Evolutionary conservation across 1,140 invertebrate genomes (phyloP).

Genomic region (Pteromalus puparum): DNA sequence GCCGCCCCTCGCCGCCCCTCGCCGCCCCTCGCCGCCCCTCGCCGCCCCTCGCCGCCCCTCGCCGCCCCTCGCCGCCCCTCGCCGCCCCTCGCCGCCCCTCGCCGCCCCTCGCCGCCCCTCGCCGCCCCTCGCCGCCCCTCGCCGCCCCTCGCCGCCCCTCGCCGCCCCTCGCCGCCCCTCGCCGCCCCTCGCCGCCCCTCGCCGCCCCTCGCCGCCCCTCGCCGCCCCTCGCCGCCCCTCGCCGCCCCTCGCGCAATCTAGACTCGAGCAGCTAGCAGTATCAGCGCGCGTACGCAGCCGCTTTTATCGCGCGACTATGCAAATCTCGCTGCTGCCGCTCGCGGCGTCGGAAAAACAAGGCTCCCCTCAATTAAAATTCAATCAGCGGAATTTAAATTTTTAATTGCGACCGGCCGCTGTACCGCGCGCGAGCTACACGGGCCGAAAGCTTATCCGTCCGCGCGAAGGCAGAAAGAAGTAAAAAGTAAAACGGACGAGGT

Average conservation of each 20-base stretch:
- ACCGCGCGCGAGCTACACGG: neutral
- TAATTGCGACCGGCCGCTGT: neutral
- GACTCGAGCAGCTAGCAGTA: neutral
- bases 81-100: neutral
- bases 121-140: neutral
- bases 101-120: neutral
- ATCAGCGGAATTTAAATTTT: slow-evolving; percentile 7
- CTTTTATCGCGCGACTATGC: slow-evolving; percentile 12
- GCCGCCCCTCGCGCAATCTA: neutral
- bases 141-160: neutral
- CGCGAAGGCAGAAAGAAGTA: neutral
- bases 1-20: neutral
- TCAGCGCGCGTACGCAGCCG: neutral
- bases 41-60: neutral
- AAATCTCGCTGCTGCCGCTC: neutral
- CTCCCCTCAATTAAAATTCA: slow-evolving; percentile 8
- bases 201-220: neutral
- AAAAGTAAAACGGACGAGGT: neutral
- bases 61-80: neutral
- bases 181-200: neutral
- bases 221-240: too few relatives aligned
- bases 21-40: neutral
- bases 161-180: neutral
- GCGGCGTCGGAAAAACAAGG: neutral
- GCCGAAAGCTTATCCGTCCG: too few relatives aligned